Evolutionary conservation across 2,797 vertebrate genomes (phyloP).

Genomic region (Poeciliopsis infans): DNA sequence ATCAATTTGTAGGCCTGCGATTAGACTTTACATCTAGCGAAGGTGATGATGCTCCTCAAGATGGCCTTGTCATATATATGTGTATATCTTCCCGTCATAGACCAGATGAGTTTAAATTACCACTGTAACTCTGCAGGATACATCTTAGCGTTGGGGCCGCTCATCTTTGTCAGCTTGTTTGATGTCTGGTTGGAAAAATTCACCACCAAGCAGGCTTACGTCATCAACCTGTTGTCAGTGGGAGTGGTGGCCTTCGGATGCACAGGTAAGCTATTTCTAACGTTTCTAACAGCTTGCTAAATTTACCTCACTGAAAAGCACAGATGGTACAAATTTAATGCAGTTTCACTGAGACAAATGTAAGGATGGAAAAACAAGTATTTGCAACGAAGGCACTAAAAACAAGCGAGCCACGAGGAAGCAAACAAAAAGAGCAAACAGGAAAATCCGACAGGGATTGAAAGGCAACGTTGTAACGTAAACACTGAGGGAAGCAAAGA

Average conservation of each 20-base stretch:
- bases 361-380: not conserved
- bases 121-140: constrained; percentile 82
- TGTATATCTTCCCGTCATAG: not conserved
- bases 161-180: constrained; percentile 93
- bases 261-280: constrained; percentile 85
- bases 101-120: constrained; percentile 14
- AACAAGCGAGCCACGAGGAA: not conserved
- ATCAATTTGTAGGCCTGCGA: constrained; percentile 20
- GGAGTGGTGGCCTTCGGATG: constrained; percentile 96
- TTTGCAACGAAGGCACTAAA: not conserved
- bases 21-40: constrained; percentile 13
- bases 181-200: constrained; percentile 95
- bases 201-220: constrained; percentile 87
- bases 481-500: not conserved
- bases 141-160: constrained; percentile 90
- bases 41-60: not conserved
- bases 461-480: not conserved
- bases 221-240: constrained; percentile 91
- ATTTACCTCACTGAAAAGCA: not conserved
- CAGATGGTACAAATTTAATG: not conserved
- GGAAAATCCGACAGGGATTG: not conserved
- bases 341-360: not conserved
- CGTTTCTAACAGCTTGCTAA: not conserved
- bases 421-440: not conserved
- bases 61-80: not conserved